Evolutionary conservation across 2,113 vertebrate genomes (phyloP), one percentile per base, ranked within the genome.

Genomic region (Megatriorchis doriae): DNA sequence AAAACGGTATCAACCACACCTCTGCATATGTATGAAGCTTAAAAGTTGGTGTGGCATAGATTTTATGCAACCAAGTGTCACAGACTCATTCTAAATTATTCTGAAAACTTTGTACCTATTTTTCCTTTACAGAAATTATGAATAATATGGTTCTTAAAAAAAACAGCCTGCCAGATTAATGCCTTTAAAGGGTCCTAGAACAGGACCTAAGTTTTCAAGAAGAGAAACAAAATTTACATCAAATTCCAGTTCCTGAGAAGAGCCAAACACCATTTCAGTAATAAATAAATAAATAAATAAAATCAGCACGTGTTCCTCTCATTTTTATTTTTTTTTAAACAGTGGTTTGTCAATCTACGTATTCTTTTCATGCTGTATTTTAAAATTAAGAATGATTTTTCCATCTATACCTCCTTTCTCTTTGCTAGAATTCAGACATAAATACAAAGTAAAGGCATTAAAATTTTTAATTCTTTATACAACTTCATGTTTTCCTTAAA

Each of bases 271-370:
- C 4, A 15, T 82, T 68, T 56, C 16, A 23, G 5, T 29, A 81
- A 86, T 66, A 65, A 68, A 75, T 82, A 45, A 81, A 92, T 50
- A 91, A 94, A 88, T 95, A 95, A 81, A 88, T 80, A 67, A 38
- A 72, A 72, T 59, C 40, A 79, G 16, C 3, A 10, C n/a, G 11
- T 36, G 22, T 80, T 93, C n/a, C 11, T 56, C 34, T 61, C 4
- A 32, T 90, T 90, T 63, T 92, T 83, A 18, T 47, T 94, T 45
- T 63, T 89, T 92, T 77, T 42, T 31, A 40, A 82, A 59, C 27
- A 40, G 45, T 75, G 15, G 2, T 42, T 66, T 14, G 0, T 74
- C 68, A 67, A 71, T 32, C 31, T 81, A 71, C 12, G 36, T 87
- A 58, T 47, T 38, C 7, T 63, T 94, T 75, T 82, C 23, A 47